Evolutionary conservation across 2,888 invertebrate genomes (phyloP).

Genomic region (Coleophora deauratella): DNA sequence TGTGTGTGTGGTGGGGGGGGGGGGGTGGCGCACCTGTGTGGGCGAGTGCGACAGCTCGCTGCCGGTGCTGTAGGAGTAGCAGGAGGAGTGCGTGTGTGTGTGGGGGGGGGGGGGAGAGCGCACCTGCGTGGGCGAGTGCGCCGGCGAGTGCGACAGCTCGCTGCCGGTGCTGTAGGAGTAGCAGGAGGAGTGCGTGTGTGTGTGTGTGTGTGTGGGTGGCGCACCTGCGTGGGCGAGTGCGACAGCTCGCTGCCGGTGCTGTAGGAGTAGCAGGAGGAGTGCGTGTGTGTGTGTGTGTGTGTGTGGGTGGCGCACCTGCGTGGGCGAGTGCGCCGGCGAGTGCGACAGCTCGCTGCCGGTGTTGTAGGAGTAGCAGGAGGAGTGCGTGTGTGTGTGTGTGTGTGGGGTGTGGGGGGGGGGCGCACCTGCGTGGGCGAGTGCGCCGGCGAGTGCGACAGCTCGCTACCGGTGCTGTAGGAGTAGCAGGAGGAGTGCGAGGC

Average conservation of each 20-base stretch:
- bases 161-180: constrained; percentile 94
- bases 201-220: too few relatives aligned
- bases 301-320: too few relatives aligned
- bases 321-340: constrained; percentile 92
- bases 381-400: too few relatives aligned
- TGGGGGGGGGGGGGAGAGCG: constrained; percentile 90
- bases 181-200: constrained; percentile 83
- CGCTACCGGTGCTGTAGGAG: constrained; percentile 87
- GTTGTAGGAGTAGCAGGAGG: constrained; percentile 91
- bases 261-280: constrained; percentile 91
- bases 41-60: constrained; percentile 91
- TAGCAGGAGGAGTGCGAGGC: constrained; percentile 93
- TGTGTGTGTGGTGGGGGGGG: too few relatives aligned
- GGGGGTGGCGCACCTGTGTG: too few relatives aligned
- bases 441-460: constrained; percentile 91
- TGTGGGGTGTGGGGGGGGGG: too few relatives aligned
- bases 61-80: constrained; percentile 89
- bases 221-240: constrained; percentile 91
- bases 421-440: constrained; percentile 83
- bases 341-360: constrained; percentile 94
- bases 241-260: constrained; percentile 89
- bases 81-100: constrained; percentile 93
- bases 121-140: constrained; percentile 89
- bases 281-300: too few relatives aligned
- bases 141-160: constrained; percentile 91